Percentiles rank a stretch among this genome's conserved stretches.
Evolutionary conservation across 1,140 invertebrate genomes (phyloP).

Genomic region (Drosophila willistoni): DNA sequence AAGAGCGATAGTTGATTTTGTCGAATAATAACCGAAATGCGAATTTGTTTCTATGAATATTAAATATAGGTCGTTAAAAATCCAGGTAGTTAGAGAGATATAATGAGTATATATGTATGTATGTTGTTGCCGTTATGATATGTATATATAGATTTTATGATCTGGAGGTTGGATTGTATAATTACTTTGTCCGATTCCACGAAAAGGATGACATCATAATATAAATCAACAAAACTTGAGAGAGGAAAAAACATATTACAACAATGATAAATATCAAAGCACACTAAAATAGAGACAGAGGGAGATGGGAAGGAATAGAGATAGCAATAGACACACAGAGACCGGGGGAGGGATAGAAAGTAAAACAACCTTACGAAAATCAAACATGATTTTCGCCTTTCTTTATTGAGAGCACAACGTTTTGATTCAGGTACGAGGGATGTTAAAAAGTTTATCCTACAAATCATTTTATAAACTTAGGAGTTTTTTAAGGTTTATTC

Average conservation of each 20-base stretch:
- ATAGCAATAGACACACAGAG: background rate
- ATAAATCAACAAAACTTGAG: slow-evolving; percentile 15
- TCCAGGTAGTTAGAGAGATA: background rate
- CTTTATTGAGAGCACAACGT: background rate
- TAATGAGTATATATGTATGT: background rate
- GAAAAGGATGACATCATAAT: slow-evolving; percentile 59
- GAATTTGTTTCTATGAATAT: background rate
- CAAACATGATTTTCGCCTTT: background rate
- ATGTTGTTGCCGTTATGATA: slow-evolving; percentile 31
- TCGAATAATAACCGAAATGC: slow-evolving; percentile 16
- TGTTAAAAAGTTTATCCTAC: background rate
- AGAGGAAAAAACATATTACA: slow-evolving; percentile 33
- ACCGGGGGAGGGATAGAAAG: background rate
- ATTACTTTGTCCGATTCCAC: slow-evolving; percentile 46
- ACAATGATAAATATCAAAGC: slow-evolving; percentile 37
- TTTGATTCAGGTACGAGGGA: background rate
- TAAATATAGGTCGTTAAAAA: background rate
- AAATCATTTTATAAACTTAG: no score
- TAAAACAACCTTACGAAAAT: background rate
- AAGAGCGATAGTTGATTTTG: no score
- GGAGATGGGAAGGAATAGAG: background rate
- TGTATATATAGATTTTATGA: slow-evolving; percentile 16
- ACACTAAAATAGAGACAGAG: slow-evolving; percentile 19
- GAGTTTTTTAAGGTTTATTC: no score
- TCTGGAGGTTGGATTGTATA: slow-evolving; percentile 45